A percentile compares a stretch with the other conserved stretches of the same genome.
Evolutionary conservation across 1,140 invertebrate species (phyloP).

Genomic region (Centruroides sculpturatus): DNA sequence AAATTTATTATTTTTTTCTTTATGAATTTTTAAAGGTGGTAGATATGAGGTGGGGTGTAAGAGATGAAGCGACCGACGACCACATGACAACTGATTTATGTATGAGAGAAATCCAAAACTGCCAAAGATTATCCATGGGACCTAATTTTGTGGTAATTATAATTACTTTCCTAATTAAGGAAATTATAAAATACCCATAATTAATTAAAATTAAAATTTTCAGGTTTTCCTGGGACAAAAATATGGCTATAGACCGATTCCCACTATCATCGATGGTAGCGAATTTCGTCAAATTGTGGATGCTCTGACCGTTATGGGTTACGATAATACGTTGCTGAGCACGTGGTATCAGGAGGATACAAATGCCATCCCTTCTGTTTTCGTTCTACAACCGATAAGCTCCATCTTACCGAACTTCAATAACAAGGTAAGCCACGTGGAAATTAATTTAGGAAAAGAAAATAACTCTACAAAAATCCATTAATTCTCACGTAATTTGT

Average conservation of each 20-base stretch:
- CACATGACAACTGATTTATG: constrained; percentile 97
- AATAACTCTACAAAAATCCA: no score
- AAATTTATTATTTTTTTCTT: not conserved
- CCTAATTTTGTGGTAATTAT: constrained; percentile 81
- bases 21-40: constrained; percentile 53
- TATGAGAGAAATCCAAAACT: constrained; percentile 96
- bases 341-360: constrained; percentile 94
- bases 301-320: constrained; percentile 54
- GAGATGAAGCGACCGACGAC: constrained; percentile 93
- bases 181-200: not conserved
- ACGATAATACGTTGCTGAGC: constrained; percentile 67
- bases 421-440: constrained; percentile 59
- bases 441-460: no score
- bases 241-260: constrained; percentile 93
- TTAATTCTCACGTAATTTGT: no score
- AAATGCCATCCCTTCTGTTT: constrained; percentile 80
- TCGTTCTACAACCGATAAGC: constrained; percentile 88
- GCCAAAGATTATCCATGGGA: constrained; percentile 90
- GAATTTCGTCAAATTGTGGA: constrained; percentile 79
- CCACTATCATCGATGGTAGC: constrained; percentile 81
- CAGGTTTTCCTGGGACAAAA: constrained; percentile 93
- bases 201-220: constrained; percentile 5
- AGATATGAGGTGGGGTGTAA: constrained; percentile 90
- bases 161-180: no score
- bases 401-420: constrained; percentile 95